Evolutionary conservation across 2,888 invertebrate species (phyloP).

Genomic region (Callyntrura sp.): DNA sequence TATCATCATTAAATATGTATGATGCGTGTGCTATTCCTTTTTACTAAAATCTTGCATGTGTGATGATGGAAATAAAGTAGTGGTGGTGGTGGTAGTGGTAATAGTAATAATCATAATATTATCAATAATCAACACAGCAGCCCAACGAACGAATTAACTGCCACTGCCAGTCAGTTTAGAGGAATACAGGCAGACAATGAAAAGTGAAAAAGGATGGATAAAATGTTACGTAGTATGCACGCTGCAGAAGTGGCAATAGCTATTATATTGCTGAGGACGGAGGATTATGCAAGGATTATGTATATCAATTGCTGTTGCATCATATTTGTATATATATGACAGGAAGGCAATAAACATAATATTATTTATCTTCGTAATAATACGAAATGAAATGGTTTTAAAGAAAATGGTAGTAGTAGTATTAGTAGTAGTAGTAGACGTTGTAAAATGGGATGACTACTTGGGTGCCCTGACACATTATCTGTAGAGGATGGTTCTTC

Average conservation of each 20-base stretch:
- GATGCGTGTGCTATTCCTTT: too few relatives aligned
- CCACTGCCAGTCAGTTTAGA: too few relatives aligned
- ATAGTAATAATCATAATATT: too few relatives aligned
- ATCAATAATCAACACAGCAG: too few relatives aligned
- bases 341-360: conserved; percentile 3
- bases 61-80: too few relatives aligned
- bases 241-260: background rate
- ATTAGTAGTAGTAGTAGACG: background rate
- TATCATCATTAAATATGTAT: too few relatives aligned
- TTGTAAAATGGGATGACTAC: too few relatives aligned
- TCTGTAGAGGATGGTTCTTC: background rate
- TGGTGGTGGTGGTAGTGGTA: too few relatives aligned
- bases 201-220: background rate
- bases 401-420: background rate
- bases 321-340: conserved; percentile 17
- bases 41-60: too few relatives aligned
- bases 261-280: background rate
- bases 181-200: background rate
- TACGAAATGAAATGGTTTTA: conserved; percentile 19
- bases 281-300: background rate
- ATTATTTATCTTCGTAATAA: conserved; percentile 8
- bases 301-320: background rate
- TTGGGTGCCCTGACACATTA: background rate
- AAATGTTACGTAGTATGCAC: background rate
- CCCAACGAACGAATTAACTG: too few relatives aligned